These are phyloP conservation scores for Drosophila truncata DNA, from an alignment of 1,140 invertebrate species.

Conservation along the genomic window DNA sequence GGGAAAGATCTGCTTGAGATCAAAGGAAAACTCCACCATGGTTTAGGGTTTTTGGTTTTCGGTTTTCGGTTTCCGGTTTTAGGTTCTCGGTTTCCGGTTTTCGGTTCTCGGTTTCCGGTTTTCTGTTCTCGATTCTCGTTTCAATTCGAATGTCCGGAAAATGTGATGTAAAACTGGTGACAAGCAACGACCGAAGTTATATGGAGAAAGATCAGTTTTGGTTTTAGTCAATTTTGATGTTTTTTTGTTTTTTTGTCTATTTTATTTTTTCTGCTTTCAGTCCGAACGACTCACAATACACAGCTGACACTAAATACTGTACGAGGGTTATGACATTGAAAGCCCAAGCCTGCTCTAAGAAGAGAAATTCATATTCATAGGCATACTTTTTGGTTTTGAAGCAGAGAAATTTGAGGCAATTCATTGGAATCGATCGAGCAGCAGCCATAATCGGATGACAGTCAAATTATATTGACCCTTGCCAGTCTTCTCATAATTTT, in stretches of 20 bases:
- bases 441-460: conserved; percentile 27
- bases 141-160: not conserved
- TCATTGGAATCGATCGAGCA: conserved; percentile 5
- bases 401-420: too few species aligned
- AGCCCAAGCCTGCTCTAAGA: not conserved
- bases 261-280: not conserved
- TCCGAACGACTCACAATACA: not conserved
- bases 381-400: too few species aligned
- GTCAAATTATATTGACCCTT: conserved; percentile 45
- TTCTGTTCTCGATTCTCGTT: too few species aligned
- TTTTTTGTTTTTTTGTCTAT: not conserved
- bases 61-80: too few species aligned
- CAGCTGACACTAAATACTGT: too few species aligned
- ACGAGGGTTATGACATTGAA: not conserved
- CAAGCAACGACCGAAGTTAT: too few species aligned
- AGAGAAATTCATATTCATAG: not conserved
- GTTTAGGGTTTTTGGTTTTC: not conserved
- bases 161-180: not conserved
- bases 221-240: not conserved
- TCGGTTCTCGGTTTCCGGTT: too few species aligned
- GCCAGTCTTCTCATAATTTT: not conserved
- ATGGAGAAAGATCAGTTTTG: not conserved
- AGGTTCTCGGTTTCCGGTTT: too few species aligned
- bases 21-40: conserved; percentile 51
- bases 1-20: conserved; percentile 31